Evolutionary conservation across 1,140 invertebrate genomes (phyloP).

Genomic region (Mamestra configurata): DNA sequence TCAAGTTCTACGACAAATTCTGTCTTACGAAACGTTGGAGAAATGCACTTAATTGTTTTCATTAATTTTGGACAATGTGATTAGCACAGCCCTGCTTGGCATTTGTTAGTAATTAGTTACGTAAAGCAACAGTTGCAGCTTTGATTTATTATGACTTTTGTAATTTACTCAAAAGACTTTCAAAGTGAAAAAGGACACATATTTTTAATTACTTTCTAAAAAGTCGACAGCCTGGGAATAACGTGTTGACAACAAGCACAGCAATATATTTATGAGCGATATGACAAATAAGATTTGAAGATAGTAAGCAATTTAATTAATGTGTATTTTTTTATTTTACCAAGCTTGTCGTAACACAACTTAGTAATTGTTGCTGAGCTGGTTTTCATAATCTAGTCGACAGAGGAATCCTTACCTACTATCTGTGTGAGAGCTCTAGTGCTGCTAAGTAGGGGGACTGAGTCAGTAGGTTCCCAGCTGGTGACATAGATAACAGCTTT

Average conservation of each 20-base stretch:
- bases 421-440: no score
- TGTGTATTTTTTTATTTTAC: neutral
- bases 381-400: no score
- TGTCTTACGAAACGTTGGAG: neutral
- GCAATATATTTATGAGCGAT: neutral
- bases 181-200: neutral
- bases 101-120: neutral
- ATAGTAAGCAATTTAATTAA: neutral
- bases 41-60: conserved; percentile 1
- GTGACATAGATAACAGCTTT: no score
- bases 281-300: neutral
- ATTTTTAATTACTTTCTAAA: conserved; percentile 38
- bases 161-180: neutral
- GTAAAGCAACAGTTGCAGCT: conserved; percentile 6
- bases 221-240: conserved; percentile 15
- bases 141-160: conserved; percentile 6
- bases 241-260: neutral
- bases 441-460: no score
- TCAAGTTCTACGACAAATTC: neutral
- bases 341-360: no score
- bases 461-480: no score
- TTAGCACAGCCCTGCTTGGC: neutral
- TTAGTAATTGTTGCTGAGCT: no score
- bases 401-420: no score
- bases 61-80: neutral